These are phyloP conservation scores for Pseudorhiza aurosa DNA, from an alignment of 30 jellyfish, hydroid and myxozoan species.

Conservation along the genomic window DNA sequence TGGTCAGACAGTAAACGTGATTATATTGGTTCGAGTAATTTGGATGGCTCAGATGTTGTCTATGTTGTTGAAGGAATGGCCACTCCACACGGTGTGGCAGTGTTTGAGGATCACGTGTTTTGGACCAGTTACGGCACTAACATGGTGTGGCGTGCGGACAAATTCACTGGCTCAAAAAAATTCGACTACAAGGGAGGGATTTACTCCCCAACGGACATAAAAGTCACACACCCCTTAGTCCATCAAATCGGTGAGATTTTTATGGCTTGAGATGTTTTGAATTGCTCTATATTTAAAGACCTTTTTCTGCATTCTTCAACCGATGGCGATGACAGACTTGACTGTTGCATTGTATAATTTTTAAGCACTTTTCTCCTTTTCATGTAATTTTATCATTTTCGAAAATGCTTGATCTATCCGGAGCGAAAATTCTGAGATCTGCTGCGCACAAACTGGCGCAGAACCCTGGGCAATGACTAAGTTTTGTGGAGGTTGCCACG, in stretches of 20 bases:
- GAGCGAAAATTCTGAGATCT: too few relatives aligned
- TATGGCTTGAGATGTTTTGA: too few relatives aligned
- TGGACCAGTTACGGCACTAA: conserved; percentile 75
- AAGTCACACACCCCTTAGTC: conserved; percentile 73
- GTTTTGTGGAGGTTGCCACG: too few relatives aligned
- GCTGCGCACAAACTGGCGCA: too few relatives aligned
- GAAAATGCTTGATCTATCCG: too few relatives aligned
- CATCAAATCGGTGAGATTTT: conserved; percentile 69
- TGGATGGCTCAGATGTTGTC: conserved; percentile 74
- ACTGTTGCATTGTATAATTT: too few relatives aligned
- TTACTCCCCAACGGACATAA: conserved; percentile 89
- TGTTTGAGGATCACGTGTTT: conserved; percentile 87
- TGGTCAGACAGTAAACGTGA: conserved; percentile 75
- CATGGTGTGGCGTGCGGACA: conserved; percentile 80
- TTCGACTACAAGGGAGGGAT: conserved; percentile 66
- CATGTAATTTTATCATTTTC: too few relatives aligned
- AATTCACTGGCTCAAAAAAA: conserved; percentile 77
- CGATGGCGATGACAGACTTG: too few relatives aligned
- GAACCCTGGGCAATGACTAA: too few relatives aligned
- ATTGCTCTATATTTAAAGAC: too few relatives aligned
- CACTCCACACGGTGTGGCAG: conserved; percentile 79
- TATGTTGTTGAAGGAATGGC: conserved; percentile 33
- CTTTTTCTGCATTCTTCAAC: too few relatives aligned
- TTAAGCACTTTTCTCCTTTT: too few relatives aligned
- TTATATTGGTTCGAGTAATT: conserved; percentile 75